Conservation (phyloP, 2,888 invertebrate species). For the Camptogramma bilineatum region DNA sequence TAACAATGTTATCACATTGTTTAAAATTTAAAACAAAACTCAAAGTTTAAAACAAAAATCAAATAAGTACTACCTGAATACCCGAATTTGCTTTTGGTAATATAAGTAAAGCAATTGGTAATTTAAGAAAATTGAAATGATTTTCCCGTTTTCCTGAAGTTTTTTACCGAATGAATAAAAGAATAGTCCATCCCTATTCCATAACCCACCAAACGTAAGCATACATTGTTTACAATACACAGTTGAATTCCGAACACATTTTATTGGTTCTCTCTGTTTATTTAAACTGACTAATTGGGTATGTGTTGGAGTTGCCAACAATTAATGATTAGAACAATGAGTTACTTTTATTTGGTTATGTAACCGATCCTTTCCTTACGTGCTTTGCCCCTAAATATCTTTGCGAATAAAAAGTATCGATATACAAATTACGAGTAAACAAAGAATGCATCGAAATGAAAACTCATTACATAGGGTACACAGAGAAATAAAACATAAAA, state of each 20-base stretch:
- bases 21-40: no score
- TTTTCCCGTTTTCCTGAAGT: no score
- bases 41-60: no score
- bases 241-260: constrained; percentile 36
- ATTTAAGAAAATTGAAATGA: no score
- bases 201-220: constrained; percentile 42
- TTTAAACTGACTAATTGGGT: constrained; percentile 24
- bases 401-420: no score
- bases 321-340: neutral
- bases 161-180: neutral
- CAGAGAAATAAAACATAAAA: constrained; percentile 37
- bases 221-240: constrained; percentile 59
- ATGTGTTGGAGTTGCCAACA: neutral
- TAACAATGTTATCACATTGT: no score
- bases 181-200: constrained; percentile 32
- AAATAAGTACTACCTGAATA: no score
- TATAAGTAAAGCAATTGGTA: no score
- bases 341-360: no score
- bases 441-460: constrained; percentile 2
- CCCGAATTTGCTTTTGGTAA: no score
- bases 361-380: no score
- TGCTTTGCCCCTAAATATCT: no score
- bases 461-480: constrained; percentile 5
- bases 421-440: neutral
- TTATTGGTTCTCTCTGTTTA: constrained; percentile 48